A percentile compares a stretch with the other conserved stretches of the same genome.
These are phyloP conservation scores for Eupithecia tripunctaria DNA, from an alignment of 2,888 invertebrate species.

Conservation along the genomic window DNA sequence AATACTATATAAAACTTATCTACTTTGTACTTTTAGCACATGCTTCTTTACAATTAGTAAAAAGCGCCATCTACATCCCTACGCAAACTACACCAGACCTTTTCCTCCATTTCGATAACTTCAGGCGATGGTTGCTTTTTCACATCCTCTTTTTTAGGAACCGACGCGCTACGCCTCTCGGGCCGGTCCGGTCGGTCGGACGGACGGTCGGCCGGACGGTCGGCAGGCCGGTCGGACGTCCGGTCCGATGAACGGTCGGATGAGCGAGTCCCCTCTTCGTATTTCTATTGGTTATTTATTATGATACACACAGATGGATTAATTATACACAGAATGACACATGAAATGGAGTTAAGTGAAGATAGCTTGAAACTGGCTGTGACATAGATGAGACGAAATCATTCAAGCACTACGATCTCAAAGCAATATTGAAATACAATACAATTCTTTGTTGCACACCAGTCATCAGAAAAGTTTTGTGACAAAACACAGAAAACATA, in stretches of 20 bases:
- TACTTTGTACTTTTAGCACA: neutral
- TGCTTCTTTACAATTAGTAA: slow-evolving; percentile 9
- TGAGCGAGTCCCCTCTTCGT: slow-evolving; percentile 35
- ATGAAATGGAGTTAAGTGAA: slow-evolving; percentile 9
- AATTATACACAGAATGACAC: slow-evolving; percentile 25
- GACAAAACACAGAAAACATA: too few species aligned
- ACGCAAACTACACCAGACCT: slow-evolving; percentile 48
- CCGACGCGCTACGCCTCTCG: slow-evolving; percentile 32
- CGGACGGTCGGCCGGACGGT: slow-evolving; percentile 18
- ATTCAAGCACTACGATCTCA: neutral
- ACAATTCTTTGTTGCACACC: too few species aligned
- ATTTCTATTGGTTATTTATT: slow-evolving; percentile 34
- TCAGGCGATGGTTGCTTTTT: slow-evolving; percentile 54
- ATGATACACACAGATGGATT: slow-evolving; percentile 28
- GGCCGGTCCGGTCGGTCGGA: slow-evolving; percentile 20
- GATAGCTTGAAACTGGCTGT: slow-evolving; percentile 9
- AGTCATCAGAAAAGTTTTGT: too few species aligned
- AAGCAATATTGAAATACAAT: neutral
- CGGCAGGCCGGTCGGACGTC: slow-evolving; percentile 1
- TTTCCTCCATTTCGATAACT: slow-evolving; percentile 54
- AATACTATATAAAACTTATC: neutral
- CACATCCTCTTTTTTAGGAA: slow-evolving; percentile 41
- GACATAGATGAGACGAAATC: neutral
- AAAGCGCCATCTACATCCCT: slow-evolving; percentile 41
- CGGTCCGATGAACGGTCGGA: slow-evolving; percentile 30